Conservation (phyloP, 1,140 invertebrate species). For the Tetranychus cinnabarinus region DNA sequence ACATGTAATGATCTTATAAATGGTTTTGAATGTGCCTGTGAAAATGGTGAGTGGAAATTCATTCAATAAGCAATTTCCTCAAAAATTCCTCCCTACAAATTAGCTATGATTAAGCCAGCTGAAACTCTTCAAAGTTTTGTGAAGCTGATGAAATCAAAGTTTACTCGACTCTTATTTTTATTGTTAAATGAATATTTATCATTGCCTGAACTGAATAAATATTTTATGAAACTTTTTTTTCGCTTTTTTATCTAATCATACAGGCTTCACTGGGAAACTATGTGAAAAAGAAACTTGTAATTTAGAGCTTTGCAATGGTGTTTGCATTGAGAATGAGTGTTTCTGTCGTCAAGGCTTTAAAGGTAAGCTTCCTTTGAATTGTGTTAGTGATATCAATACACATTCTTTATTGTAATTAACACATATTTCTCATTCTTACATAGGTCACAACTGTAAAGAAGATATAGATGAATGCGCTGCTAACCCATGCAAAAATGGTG, state of each 20-base stretch:
- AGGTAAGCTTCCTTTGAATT: neutral
- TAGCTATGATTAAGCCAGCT: constrained; percentile 69
- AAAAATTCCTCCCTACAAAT: constrained; percentile 54
- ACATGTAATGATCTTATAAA: constrained; percentile 65
- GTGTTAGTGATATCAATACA: too few relatives aligned
- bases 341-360: neutral
- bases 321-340: constrained; percentile 11
- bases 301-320: constrained; percentile 9
- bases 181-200: constrained; percentile 5
- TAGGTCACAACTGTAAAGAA: constrained; percentile 62
- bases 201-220: neutral
- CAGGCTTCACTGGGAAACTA: constrained; percentile 43
- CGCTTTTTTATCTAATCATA: constrained; percentile 36
- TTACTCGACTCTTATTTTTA: too few relatives aligned
- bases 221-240: neutral
- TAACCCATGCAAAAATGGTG: constrained; percentile 44
- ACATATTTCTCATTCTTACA: constrained; percentile 32
- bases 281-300: constrained; percentile 35
- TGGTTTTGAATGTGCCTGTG: constrained; percentile 43
- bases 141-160: constrained; percentile 35
- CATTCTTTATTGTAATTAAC: too few relatives aligned
- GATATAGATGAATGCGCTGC: constrained; percentile 69
- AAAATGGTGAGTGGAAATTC: constrained; percentile 41
- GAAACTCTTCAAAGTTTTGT: constrained; percentile 55
- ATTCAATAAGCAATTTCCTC: constrained; percentile 13